phyloP scores from a whole-genome alignment of 2,797 vertebrate species.

The Cossypha niveicapilla region DNA sequence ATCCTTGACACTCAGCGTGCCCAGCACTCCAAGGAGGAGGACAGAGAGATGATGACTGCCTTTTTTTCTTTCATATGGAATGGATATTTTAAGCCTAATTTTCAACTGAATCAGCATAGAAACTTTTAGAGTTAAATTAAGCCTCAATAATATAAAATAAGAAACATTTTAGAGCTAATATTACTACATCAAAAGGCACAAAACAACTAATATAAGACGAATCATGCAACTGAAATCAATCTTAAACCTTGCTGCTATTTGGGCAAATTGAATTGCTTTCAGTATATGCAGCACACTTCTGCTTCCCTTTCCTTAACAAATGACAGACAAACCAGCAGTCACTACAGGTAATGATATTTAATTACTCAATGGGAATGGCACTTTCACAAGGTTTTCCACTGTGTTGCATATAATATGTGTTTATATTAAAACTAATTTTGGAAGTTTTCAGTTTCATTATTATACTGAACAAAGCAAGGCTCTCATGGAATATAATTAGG shows the following conservation, averaged over 20 bases:
- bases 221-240: background rate
- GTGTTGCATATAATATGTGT: background rate
- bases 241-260: background rate
- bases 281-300: background rate
- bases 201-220: background rate
- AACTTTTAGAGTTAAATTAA: background rate
- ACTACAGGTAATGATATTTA: conserved; percentile 16
- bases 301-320: background rate
- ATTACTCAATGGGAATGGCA: background rate
- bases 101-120: background rate
- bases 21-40: background rate
- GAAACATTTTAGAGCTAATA: background rate
- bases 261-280: conserved; percentile 1
- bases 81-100: background rate
- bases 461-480: conserved; percentile 10
- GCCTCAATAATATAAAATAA: background rate
- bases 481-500: conserved; percentile 31
- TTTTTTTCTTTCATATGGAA: background rate
- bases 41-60: background rate
- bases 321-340: background rate
- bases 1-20: background rate
- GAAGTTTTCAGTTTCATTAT: conserved; percentile 1
- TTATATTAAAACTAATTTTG: conserved; percentile 40
- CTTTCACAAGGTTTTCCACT: background rate
- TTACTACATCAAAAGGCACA: background rate